Conservation (phyloP, 2,888 invertebrate species). For the Protonemura montana region DNA sequence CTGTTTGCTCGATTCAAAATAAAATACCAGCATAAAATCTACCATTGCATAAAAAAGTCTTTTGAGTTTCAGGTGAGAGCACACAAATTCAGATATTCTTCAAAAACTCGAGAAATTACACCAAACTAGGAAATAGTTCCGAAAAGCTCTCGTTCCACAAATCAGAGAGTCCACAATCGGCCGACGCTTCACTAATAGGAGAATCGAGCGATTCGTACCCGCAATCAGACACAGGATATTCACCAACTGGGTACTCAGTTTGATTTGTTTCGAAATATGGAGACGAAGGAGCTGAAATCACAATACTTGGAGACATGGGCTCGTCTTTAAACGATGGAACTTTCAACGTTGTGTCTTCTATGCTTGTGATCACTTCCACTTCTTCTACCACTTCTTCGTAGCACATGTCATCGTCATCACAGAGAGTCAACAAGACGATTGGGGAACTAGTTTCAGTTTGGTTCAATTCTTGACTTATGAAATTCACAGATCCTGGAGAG, state of each 20-base stretch:
- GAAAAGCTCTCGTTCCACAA: conserved; percentile 79
- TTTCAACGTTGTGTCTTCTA: background rate
- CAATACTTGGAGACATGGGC: conserved; percentile 36
- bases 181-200: conserved; percentile 56
- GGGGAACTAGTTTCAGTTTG: conserved; percentile 67
- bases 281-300: conserved; percentile 22
- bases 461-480: conserved; percentile 75
- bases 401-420: conserved; percentile 61
- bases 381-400: conserved; percentile 62
- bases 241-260: conserved; percentile 18
- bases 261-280: conserved; percentile 24
- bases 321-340: conserved; percentile 28
- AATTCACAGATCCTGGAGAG: conserved; percentile 63
- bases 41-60: conserved; percentile 12
- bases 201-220: conserved; percentile 74
- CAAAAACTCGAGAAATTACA: conserved; percentile 58
- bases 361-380: conserved; percentile 52
- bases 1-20: background rate
- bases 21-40: background rate
- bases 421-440: conserved; percentile 67
- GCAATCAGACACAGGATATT: conserved; percentile 61
- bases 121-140: conserved; percentile 78
- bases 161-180: conserved; percentile 65
- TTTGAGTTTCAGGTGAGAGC: background rate
- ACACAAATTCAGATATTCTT: background rate